Percentiles rank a stretch among this genome's conserved stretches.
phyloP scores from a whole-genome alignment of 2,888 invertebrate species.

The Synergus umbraculus region DNA sequence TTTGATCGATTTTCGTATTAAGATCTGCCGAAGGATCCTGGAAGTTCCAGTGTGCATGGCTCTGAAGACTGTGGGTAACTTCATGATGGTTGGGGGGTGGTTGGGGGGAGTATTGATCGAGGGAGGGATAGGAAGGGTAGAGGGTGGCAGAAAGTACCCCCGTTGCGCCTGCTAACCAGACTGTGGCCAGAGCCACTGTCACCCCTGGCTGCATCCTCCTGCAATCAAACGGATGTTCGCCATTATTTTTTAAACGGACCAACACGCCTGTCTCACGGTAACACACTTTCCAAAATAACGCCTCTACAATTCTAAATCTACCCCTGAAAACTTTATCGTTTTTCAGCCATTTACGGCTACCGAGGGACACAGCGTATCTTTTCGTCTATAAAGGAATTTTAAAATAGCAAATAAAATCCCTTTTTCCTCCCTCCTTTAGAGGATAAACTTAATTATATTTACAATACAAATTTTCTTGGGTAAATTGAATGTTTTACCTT shows the following conservation, averaged over 20 bases:
- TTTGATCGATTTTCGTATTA: conserved; percentile 41
- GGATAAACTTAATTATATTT: not conserved
- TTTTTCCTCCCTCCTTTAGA: not conserved
- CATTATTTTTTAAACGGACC: conserved; percentile 56
- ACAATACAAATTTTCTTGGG: not conserved
- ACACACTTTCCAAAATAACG: conserved; percentile 16
- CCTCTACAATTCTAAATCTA: not conserved
- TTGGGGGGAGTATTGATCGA: conserved; percentile 74
- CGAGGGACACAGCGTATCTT: not conserved
- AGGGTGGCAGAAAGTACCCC: conserved; percentile 64
- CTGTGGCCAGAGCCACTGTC: conserved; percentile 69
- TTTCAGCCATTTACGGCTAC: not conserved
- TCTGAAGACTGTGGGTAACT: conserved; percentile 63
- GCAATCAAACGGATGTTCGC: conserved; percentile 64
- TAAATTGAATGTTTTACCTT: not conserved
- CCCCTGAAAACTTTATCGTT: conserved; percentile 5
- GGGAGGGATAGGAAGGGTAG: conserved; percentile 62
- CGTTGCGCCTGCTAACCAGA: conserved; percentile 69
- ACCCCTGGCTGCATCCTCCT: conserved; percentile 70
- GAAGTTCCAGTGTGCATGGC: conserved; percentile 62
- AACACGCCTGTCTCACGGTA: conserved; percentile 30
- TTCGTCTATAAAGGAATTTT: not conserved
- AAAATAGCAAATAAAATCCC: not conserved
- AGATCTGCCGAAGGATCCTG: conserved; percentile 50
- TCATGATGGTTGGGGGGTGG: conserved; percentile 61